A percentile compares a stretch with the other conserved stretches of the same genome.
phyloP scores from a whole-genome alignment of 2,113 vertebrate genomes.

The Mixornis gularis region DNA sequence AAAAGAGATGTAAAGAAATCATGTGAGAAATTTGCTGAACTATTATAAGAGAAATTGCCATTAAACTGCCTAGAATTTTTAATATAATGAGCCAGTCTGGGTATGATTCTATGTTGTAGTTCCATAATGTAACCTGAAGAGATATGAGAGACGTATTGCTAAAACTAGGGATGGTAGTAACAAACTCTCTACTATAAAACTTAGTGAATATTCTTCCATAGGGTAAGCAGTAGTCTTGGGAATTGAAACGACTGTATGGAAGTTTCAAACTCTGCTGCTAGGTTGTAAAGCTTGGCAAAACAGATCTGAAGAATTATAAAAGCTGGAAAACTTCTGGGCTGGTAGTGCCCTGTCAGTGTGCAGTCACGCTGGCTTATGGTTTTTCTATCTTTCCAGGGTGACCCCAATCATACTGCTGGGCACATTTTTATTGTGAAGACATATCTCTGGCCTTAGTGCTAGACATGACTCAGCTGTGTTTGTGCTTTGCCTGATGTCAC shows the following conservation, averaged over 20 bases:
- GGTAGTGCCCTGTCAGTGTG: background rate
- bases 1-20: background rate
- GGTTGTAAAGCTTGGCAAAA: background rate
- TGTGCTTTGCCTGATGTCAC: background rate
- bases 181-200: background rate
- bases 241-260: background rate
- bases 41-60: background rate
- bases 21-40: background rate
- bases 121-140: background rate
- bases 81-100: background rate
- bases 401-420: accelerated
- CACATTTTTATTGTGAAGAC: background rate
- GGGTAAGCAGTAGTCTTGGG: background rate
- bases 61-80: background rate
- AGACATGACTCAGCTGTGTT: background rate
- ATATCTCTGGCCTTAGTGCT: background rate
- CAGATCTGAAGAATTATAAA: background rate
- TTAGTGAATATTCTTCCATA: background rate
- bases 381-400: background rate
- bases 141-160: background rate
- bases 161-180: background rate
- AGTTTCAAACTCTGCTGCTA: background rate
- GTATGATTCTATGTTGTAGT: background rate
- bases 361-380: background rate
- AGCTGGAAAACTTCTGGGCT: background rate